Evolutionary conservation across 2,888 invertebrate genomes (phyloP).

Genomic region (Cataglyphis livida): DNA sequence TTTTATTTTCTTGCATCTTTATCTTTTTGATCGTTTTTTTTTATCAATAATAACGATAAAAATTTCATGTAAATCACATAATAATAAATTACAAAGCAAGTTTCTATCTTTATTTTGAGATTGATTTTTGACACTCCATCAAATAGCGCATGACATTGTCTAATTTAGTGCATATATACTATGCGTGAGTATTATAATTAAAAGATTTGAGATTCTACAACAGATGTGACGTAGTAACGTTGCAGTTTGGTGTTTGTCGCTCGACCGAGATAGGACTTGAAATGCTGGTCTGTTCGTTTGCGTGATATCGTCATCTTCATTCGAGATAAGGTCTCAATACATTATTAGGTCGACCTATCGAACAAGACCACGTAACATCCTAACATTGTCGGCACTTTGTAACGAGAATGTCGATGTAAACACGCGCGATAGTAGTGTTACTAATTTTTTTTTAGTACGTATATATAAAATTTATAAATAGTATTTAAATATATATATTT

Average conservation of each 20-base stretch:
- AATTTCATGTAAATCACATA: not conserved
- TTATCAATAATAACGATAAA: not conserved
- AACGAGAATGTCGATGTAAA: not conserved
- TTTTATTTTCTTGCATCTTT: not conserved
- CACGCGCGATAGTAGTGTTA: not conserved
- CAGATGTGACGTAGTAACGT: not conserved
- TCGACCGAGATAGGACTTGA: constrained; percentile 61
- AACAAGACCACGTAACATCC: constrained; percentile 48
- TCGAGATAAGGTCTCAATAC: constrained; percentile 73
- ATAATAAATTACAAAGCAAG: not conserved
- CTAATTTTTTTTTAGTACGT: not conserved
- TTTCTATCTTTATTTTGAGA: not conserved
- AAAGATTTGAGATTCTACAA: constrained; percentile 20
- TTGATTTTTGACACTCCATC: not conserved
- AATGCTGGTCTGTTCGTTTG: constrained; percentile 58
- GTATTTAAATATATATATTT: not conserved
- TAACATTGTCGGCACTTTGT: constrained; percentile 55
- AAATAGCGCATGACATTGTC: not conserved
- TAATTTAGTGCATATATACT: not conserved
- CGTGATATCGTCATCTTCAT: constrained; percentile 71
- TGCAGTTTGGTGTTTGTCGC: constrained; percentile 56
- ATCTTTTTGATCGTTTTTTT: not conserved
- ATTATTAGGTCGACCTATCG: constrained; percentile 70
- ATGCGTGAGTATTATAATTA: not conserved
- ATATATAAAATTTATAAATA: not conserved